A percentile compares a stretch with the other conserved stretches of the same genome.
Conservation (phyloP, 2,797 vertebrate genomes). For the Podargus strigoides region DNA sequence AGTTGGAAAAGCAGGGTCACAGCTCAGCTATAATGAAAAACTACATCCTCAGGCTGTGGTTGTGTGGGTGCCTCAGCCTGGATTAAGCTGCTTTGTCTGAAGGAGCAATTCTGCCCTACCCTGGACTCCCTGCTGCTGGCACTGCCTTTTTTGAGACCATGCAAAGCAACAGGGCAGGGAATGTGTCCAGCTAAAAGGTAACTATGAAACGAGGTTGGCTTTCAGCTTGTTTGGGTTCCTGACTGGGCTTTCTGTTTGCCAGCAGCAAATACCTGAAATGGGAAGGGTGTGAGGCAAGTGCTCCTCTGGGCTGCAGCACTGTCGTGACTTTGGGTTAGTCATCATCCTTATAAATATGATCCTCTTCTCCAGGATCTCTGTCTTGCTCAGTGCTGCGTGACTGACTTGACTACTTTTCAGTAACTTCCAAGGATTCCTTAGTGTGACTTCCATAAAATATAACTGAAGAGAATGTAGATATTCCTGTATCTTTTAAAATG, state of each 20-base stretch:
- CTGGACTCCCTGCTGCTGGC: neutral
- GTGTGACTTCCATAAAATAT: neutral
- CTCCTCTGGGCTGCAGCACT: neutral
- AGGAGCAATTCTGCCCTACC: neutral
- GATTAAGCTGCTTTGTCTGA: neutral
- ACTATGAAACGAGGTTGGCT: neutral
- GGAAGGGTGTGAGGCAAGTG: neutral
- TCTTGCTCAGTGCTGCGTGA: accelerated
- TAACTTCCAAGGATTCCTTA: neutral
- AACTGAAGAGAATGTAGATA: neutral
- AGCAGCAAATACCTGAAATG: neutral
- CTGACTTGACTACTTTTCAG: neutral
- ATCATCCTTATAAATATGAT: neutral
- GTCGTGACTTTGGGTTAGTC: neutral
- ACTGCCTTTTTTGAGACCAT: neutral
- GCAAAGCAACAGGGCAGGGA: neutral
- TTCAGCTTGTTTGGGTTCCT: neutral
- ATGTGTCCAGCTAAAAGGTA: neutral
- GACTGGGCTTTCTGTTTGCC: neutral
- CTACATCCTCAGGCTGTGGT: neutral
- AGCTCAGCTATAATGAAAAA: neutral
- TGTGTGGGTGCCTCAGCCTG: neutral
- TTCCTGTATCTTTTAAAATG: neutral
- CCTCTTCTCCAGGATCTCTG: neutral
- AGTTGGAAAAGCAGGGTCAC: neutral